These are phyloP conservation scores for Tauraco hartlaubi DNA, from an alignment of 2,797 vertebrate species.

Conservation along the genomic window DNA sequence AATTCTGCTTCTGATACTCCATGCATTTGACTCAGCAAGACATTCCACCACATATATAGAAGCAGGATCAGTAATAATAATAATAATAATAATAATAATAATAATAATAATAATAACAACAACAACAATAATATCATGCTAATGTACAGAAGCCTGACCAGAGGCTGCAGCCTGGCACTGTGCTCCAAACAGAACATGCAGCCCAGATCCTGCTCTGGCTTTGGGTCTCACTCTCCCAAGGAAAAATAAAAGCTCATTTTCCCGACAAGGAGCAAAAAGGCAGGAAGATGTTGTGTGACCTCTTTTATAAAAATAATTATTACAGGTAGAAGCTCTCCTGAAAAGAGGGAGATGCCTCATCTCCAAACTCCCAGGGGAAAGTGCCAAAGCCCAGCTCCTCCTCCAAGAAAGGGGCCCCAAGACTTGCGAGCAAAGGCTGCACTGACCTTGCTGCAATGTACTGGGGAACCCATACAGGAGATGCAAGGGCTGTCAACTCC, in stretches of 20 bases:
- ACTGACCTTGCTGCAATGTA: background rate
- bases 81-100: background rate
- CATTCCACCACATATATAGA: background rate
- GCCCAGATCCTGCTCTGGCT: background rate
- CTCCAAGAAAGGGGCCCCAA: background rate
- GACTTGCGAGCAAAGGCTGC: background rate
- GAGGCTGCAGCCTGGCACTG: background rate
- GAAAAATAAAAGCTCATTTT: background rate
- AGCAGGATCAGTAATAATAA: background rate
- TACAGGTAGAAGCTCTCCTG: background rate
- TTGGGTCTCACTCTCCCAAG: background rate
- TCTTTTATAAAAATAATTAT: background rate
- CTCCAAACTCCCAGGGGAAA: background rate
- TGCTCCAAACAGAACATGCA: accelerated
- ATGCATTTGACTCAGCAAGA: background rate
- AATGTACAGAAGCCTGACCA: background rate
- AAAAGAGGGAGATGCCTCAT: background rate
- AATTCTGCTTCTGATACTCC: background rate
- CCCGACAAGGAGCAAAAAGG: background rate
- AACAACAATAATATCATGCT: background rate
- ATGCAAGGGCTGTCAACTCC: background rate
- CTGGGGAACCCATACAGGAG: accelerated
- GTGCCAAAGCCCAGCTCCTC: accelerated
- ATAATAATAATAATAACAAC: background rate
- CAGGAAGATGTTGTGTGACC: background rate